These are phyloP conservation scores for Spodoptera exigua DNA, from an alignment of 2,888 invertebrate species.

Conservation along the genomic window DNA sequence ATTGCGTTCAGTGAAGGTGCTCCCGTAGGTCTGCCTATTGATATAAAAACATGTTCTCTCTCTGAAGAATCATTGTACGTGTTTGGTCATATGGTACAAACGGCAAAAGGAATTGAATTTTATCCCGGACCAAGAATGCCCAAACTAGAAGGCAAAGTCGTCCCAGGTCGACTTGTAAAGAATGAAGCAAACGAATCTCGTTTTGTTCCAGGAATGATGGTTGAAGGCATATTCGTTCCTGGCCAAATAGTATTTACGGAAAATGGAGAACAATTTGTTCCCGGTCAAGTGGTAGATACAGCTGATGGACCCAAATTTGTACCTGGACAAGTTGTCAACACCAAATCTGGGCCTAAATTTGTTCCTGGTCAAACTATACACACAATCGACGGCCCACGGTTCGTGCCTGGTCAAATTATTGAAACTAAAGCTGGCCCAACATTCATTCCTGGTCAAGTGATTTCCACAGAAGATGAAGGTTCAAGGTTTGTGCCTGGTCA, in stretches of 20 bases:
- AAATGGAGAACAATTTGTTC: constrained; percentile 92
- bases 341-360: constrained; percentile 91
- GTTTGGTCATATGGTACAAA: constrained; percentile 92
- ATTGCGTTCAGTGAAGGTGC: constrained; percentile 88
- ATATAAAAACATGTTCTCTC: constrained; percentile 87
- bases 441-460: constrained; percentile 94
- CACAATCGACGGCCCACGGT: constrained; percentile 92
- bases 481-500: constrained; percentile 91
- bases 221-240: constrained; percentile 91
- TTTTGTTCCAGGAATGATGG: constrained; percentile 92
- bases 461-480: constrained; percentile 90
- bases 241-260: constrained; percentile 92
- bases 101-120: constrained; percentile 91
- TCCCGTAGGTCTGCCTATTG: constrained; percentile 89
- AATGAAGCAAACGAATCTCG: constrained; percentile 90
- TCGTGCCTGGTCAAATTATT: constrained; percentile 94
- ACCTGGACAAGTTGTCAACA: constrained; percentile 93
- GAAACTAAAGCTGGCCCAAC: constrained; percentile 93
- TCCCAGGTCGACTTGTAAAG: constrained; percentile 91
- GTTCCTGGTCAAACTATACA: constrained; percentile 92
- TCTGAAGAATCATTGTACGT: constrained; percentile 88
- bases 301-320: constrained; percentile 92
- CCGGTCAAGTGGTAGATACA: constrained; percentile 93
- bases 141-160: constrained; percentile 88
- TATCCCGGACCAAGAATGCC: constrained; percentile 89